Evolutionary conservation across 1,140 invertebrate genomes (phyloP), one percentile per base, ranked within the genome.

Genomic region (Eueides isabella): DNA sequence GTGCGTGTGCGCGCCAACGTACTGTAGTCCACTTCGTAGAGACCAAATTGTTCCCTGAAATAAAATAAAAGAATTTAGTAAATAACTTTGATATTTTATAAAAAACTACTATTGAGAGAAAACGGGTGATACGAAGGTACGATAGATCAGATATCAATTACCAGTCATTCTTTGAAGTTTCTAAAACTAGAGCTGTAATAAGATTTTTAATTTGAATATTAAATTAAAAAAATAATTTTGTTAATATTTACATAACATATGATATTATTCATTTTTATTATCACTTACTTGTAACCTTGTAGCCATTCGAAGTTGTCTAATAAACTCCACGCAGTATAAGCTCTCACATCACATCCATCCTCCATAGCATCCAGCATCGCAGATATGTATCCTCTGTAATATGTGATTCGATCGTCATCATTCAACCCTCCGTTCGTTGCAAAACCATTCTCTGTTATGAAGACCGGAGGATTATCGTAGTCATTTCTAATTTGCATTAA

Each of bases 1-100:
- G 94, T 96, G 73, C 97, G 94, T 2, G 93, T 94, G 75, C 95
- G 94, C 3, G 94, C 84, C 0, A 95, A 94, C 74, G 95, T 91
- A 4, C 84, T 92, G 77, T 97, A 97, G 85, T 97, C 94, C 2
- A 97, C 96, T 48, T 95, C 94, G 81, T 96, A 95, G 1, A 98
- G 80, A 6, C 97, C 97, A 85, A 97, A 98, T 55, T 94, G 94
- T 82, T 95, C 93, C 2, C 94, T 95, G 87, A 91, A 88, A 55
- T 9, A 11, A 38, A 12, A 16, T 5, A 38, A 12, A 38, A 4
- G 14, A 14, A 12, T n/a, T n/a, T 6, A 1, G n/a, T 31, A 44
- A 71, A 71, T 35, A 63, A 26, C 6, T n/a, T 31, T 30, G 38
- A 48, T n/a, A n/a, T n/a, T n/a, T n/a, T n/a, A n/a, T n/a, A n/a